Evolutionary conservation across 1,140 invertebrate species (phyloP), one percentile per base, ranked within the genome.

Genomic region (Formica selysi): DNA sequence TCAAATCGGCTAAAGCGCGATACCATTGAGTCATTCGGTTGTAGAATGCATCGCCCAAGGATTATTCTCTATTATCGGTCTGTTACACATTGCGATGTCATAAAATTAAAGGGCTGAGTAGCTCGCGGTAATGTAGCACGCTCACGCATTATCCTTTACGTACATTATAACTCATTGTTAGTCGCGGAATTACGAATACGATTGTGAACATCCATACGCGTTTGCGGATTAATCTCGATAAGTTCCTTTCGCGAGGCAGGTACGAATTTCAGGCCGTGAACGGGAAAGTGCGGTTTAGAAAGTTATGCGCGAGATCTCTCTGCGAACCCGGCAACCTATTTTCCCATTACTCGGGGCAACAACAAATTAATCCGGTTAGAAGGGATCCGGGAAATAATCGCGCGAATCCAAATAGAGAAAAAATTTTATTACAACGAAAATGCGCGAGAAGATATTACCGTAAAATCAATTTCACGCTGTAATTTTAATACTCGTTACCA

Each of bases 1-100:
- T 83, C 51, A 59, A 81, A 81, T 81, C 68, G 79, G 54, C 8
- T 29, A n/a, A 48, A 57, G 38, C 38, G 68, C 38, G 54, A 74
- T 73, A 61, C 54, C 2, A 48, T 81, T 73, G 67, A 73, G 36
- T 81, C 38, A 22, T 41, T 51, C 64, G 22, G 54, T 70, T 41
- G 54, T 73, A 41, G 54, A 83, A 74, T 38, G 26, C 79, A 19
- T 11, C 51, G 67, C 51, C 36, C 36, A 11, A 32, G 79, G 79
- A 83, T 83, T 83, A 83, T 59, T 83, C 68, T 61, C 68, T 61
- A 74, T 83, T 83, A 74, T 83, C 79, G 29, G 13, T 7, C 16
- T 41, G 68, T 44, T 36, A 70, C 79, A 61, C 61, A 83, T 83
- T 74, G 68, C 79, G 54, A 61, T 38, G 68, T 73, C 57, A 61